A percentile compares a stretch with the other conserved stretches of the same genome.
Evolutionary conservation across 2,888 invertebrate species (phyloP).

Genomic region (Mimachlamys varia): DNA sequence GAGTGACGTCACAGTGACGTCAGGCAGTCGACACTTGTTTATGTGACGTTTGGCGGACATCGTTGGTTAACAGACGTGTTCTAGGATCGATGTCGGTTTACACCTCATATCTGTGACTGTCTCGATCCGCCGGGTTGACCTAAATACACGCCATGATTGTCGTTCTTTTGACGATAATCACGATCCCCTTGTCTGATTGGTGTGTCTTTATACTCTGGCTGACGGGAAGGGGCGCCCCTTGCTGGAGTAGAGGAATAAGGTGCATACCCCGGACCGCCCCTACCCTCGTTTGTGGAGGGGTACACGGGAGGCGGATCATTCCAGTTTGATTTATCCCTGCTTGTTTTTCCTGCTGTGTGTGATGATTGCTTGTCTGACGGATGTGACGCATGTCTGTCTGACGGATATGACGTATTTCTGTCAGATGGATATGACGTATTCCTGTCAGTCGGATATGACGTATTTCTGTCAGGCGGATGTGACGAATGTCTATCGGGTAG

Average conservation of each 20-base stretch:
- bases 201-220: background rate
- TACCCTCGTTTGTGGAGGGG: background rate
- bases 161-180: background rate
- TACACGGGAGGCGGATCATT: background rate
- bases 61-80: too few species aligned
- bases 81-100: background rate
- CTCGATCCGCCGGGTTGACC: background rate
- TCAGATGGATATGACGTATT: background rate
- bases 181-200: background rate
- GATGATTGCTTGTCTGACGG: background rate
- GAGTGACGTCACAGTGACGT: too few species aligned
- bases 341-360: background rate
- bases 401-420: background rate
- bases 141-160: background rate
- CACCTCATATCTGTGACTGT: slow-evolving; percentile 12
- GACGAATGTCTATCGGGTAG: background rate
- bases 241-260: background rate
- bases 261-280: background rate
- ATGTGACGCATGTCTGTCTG: background rate
- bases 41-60: too few species aligned
- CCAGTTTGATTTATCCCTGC: background rate
- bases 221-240: background rate
- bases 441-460: background rate
- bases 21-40: too few species aligned
- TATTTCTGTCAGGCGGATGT: background rate